Base-by-base conservation (phyloP, 2,888 invertebrate species). In the Ormyrus rosae region DNA sequence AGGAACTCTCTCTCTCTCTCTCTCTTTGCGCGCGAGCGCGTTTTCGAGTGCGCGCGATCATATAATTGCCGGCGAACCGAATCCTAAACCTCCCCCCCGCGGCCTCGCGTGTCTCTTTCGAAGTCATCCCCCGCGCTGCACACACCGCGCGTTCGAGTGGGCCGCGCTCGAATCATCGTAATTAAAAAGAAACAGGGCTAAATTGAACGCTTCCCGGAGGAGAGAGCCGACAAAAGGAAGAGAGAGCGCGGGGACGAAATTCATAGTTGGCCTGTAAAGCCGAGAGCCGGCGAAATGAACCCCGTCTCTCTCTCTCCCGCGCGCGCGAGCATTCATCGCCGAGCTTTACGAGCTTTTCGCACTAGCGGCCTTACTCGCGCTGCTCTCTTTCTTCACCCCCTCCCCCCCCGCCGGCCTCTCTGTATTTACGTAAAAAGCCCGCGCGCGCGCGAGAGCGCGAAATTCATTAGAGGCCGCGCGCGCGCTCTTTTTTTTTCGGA, bases 361-460 rank as follows among this genome's bases (percentile, higher is more conserved):
- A 19, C 76, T 13, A 55, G 19, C 67, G 50, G n/a, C n/a, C 46
- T 10, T 45, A 6, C 67, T 8, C 56, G 51, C 46, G 34, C 55
- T 13, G 45, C 45, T 56, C 46, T 53, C 51, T 65, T 48, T 51
- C 5, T 60, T 67, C 45, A 0, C 61, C 45, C n/a, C 65, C n/a
- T n/a, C n/a, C 50, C 51, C 60, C 11, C 19, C 10, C 67, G 63
- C 63, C n/a, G 69, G 61, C 11, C 56, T 56, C 34, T 34, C 34
- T 34, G 34, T 34, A 34, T 34, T 34, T 34, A 4, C 34, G 34
- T 34, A 34, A 34, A 34, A 34, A 34, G 34, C 34, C 19, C n/a
- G 56, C 9, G 56, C 77, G 83, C 75, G 84, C 64, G 76, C 71
- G 72, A 71, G 68, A 80, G 80, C 71, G 72, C 67, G 68, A 80